These are phyloP conservation scores for Drosophila melanosoma DNA, from an alignment of 2,888 invertebrate genomes.

Conservation along the genomic window DNA sequence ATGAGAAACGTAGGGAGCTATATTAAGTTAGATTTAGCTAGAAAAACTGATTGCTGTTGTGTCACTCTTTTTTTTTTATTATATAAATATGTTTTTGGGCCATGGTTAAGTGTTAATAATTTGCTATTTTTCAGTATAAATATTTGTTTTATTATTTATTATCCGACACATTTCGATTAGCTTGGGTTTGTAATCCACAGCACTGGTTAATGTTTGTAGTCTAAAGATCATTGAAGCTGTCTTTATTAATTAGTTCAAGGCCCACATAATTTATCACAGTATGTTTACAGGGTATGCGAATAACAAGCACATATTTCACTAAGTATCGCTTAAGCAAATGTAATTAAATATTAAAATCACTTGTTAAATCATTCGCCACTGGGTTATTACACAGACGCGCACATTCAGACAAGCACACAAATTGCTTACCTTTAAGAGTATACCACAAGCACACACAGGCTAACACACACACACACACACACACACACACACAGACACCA, in stretches of 20 bases:
- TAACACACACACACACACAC: conserved; percentile 8
- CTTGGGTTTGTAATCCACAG: not conserved
- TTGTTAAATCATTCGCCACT: conserved; percentile 25
- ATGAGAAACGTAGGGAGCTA: not conserved
- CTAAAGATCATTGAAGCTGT: not conserved
- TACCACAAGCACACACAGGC: conserved; percentile 23
- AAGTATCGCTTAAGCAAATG: conserved; percentile 19
- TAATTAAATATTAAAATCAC: conserved; percentile 38
- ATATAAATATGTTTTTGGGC: too few species aligned
- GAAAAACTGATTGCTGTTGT: not conserved
- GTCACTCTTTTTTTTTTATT: not conserved
- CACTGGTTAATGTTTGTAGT: not conserved
- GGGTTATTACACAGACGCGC: conserved; percentile 24
- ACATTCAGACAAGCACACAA: conserved; percentile 18
- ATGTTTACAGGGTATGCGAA: not conserved
- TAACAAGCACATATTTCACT: not conserved
- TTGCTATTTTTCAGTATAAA: not conserved
- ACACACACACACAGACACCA: conserved; percentile 3
- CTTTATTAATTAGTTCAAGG: not conserved
- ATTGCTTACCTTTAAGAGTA: conserved; percentile 59
- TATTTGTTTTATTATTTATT: not conserved
- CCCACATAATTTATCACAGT: not conserved
- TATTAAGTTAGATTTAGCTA: not conserved
- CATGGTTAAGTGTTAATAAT: not conserved
- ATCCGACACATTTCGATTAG: not conserved